Evolutionary conservation across 1,140 invertebrate species (phyloP), one percentile per base, ranked within the genome.

Genomic region (Acromyrmex charruanus): DNA sequence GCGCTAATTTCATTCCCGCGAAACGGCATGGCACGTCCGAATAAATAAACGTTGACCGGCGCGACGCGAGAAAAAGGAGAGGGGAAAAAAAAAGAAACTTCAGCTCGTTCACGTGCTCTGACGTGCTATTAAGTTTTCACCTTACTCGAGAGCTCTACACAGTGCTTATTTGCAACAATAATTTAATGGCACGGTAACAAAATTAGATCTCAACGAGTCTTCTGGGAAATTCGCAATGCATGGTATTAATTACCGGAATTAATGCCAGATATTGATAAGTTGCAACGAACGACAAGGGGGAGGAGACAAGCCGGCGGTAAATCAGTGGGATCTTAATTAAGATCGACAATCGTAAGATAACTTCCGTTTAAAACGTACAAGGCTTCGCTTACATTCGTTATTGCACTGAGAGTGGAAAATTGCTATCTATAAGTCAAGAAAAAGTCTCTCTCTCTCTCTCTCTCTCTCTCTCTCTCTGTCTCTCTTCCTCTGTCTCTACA

Each of bases 21-120:
- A 28, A 51, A 58, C 68, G n/a, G 72, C 55, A 44, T 39, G 31
- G 66, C 49, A n/a, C 25, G 39, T 51, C 63, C 44, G 65, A 18
- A 49, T 82, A 82, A 82, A 82, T 82, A 72, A 82, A 82, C n/a
- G 39, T 59, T 49, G 55, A 72, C 25, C 68, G 68, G 16, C 49
- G 55, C 49, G 55, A 31, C 25, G 44, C 14, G 28, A 79, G 44
- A 14, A 35, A 10, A 35, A 16, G 39, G 12, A 16, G 31, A 14
- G 7, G 12, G 10, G 31, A 10, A 7, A 4, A 21, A 55, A 6
- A 35, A 58, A 58, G 59, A n/a, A 59, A 12, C 25, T 21, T 21
- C 16, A 21, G 51, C 7, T 44, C 25, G 79, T 59, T 82, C 68
- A 49, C 25, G 21, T 10, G 44, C 49, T 49, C 25, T 12, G 80